Base-by-base conservation (phyloP, 2,113 vertebrate genomes). In the Mastomys natalensis region DNA sequence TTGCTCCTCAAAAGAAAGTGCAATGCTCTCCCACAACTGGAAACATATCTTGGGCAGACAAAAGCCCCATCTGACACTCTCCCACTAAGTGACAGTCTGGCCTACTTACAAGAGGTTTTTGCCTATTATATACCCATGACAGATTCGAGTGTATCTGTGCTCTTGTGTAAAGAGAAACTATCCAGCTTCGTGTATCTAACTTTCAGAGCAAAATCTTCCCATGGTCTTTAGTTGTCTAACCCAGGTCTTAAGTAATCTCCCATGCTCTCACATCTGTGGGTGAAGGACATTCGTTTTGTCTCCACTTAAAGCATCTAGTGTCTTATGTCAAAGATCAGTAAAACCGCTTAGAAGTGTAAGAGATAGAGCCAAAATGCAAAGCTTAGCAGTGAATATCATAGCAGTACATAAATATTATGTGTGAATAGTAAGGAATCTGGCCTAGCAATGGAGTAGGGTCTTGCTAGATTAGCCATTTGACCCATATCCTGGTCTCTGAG, bases 331-430 rank as follows among this genome's bases (percentile, higher is more conserved):
- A 93, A 85, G 66, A 66, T 51, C 87, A 22, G 55, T 87, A 48
- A 94, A 91, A 11, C 19, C 9, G 74, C 87, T 93, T 88, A 31
- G n/a, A 96, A 96, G 76, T 77, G 19, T 29, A 70, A 94, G 62
- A 86, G 78, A 34, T 72, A 5, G 29, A 77, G 45, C 82, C 7
- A 87, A 88, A 45, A 53, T 26, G 76, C 10, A 82, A 89, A 76
- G 51, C 53, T 87, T 55, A 60, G 2, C 60, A 82, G 40, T 60
- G 12, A 85, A 58, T 78, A 77, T 40, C 58, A 45, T 88, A 73
- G 31, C 34, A 43, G 64, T 31, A 29, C 53, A 40, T 62, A 22
- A 92, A 95, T 60, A n/a, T 40, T 29, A 16, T 34, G 84, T 21
- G n/a, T 53, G 60, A 90, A 76, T 31, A 70, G 22, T 16, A 92